Evolutionary conservation across 2,113 vertebrate genomes (phyloP).

Genomic region (Holacanthus passer): DNA sequence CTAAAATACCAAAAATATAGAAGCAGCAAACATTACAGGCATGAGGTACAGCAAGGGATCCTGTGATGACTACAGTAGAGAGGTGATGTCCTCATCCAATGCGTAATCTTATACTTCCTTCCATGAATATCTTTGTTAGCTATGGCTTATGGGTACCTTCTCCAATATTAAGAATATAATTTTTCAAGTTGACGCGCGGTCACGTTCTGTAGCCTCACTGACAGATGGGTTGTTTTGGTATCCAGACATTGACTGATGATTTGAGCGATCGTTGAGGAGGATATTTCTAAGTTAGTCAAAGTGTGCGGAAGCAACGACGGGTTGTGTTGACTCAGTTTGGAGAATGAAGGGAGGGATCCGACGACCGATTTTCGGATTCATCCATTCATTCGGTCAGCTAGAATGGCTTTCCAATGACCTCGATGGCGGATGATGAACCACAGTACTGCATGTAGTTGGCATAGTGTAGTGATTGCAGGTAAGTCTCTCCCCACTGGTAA

Average conservation of each 20-base stretch:
- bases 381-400: constrained; percentile 44
- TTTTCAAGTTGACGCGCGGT: constrained; percentile 85
- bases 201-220: constrained; percentile 75
- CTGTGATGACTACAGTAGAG: constrained; percentile 93
- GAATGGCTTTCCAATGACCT: constrained; percentile 64
- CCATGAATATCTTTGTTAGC: constrained; percentile 79
- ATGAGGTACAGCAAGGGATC: constrained; percentile 96
- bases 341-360: constrained; percentile 35
- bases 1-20: constrained; percentile 90
- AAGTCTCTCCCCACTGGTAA: constrained; percentile 67
- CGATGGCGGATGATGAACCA: constrained; percentile 57
- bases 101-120: constrained; percentile 85
- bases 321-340: constrained; percentile 8
- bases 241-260: constrained; percentile 38
- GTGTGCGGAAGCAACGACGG: constrained; percentile 23
- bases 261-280: constrained; percentile 22
- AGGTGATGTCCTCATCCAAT: constrained; percentile 87
- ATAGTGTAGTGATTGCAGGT: constrained; percentile 66
- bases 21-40: constrained; percentile 98
- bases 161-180: constrained; percentile 84
- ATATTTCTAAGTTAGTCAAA: constrained; percentile 29
- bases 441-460: constrained; percentile 66
- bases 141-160: constrained; percentile 87
- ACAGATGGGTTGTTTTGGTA: constrained; percentile 51
- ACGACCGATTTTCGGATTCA: constrained; percentile 37